phyloP scores from a whole-genome alignment of 1,140 invertebrate genomes.

The Hirudo medicinalis region DNA sequence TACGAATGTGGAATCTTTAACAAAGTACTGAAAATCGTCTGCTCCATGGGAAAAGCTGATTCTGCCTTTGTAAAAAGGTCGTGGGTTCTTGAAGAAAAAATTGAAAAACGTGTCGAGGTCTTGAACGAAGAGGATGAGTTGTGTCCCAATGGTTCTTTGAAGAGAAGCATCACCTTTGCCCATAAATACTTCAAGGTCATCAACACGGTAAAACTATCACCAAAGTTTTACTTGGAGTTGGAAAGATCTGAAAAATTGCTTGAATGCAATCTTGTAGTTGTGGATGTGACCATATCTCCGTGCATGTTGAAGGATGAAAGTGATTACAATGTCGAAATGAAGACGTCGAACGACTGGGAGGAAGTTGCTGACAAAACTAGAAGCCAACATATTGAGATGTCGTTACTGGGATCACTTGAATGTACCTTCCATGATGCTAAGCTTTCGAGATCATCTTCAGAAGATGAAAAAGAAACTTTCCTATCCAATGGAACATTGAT shows the following conservation, averaged over 20 bases:
- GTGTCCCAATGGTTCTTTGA: neutral
- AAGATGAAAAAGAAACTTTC: constrained; percentile 13
- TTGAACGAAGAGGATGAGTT: neutral
- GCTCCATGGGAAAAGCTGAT: too few species aligned
- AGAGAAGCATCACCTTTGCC: neutral
- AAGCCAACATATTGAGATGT: neutral
- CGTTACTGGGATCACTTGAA: too few species aligned
- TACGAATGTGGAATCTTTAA: too few species aligned
- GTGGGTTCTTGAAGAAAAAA: neutral
- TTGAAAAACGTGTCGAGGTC: neutral
- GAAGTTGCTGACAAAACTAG: neutral
- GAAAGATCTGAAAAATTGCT: neutral
- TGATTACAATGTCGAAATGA: neutral
- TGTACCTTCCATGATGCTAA: too few species aligned
- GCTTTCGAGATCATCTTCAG: neutral
- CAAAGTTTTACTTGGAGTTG: neutral
- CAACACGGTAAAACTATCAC: neutral
- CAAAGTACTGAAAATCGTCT: too few species aligned
- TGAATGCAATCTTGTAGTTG: neutral
- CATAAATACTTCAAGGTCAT: neutral
- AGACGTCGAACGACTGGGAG: neutral
- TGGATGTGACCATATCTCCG: neutral
- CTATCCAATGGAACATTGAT: neutral
- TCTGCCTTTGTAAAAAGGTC: neutral
- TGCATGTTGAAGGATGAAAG: neutral